Evolutionary conservation across 2,888 invertebrate species (phyloP).

Genomic region (Drosophila aldrichi): DNA sequence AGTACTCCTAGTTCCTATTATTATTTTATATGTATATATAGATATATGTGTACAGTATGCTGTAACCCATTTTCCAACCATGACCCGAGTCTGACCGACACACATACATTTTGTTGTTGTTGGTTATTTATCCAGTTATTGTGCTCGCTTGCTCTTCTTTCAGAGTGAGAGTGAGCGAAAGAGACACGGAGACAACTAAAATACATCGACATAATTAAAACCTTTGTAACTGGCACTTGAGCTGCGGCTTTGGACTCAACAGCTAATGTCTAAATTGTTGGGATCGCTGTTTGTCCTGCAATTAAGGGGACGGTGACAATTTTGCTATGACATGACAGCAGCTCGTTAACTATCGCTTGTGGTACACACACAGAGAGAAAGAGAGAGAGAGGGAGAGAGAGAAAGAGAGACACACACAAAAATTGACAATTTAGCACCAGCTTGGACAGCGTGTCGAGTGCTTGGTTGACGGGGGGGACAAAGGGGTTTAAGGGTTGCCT

Average conservation of each 20-base stretch:
- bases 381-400: slow-evolving; percentile 4
- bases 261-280: slow-evolving; percentile 64
- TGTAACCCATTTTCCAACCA: slow-evolving; percentile 40
- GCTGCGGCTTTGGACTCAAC: slow-evolving; percentile 17
- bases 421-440: slow-evolving; percentile 67
- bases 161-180: not conserved
- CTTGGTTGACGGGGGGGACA: not conserved
- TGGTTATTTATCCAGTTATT: slow-evolving; percentile 24
- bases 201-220: slow-evolving; percentile 47
- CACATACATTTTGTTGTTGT: slow-evolving; percentile 2
- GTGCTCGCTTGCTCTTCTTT: slow-evolving; percentile 17
- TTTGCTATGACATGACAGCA: slow-evolving; percentile 62
- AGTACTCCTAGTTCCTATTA: slow-evolving; percentile 3
- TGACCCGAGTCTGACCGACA: slow-evolving; percentile 24
- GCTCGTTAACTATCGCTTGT: slow-evolving; percentile 69
- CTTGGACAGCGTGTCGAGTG: not conserved
- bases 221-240: slow-evolving; percentile 36
- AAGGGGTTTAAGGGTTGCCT: slow-evolving; percentile 1
- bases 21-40: slow-evolving; percentile 15
- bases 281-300: slow-evolving; percentile 52
- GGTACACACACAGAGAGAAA: slow-evolving; percentile 11
- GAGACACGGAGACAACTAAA: slow-evolving; percentile 3
- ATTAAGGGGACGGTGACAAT: slow-evolving; percentile 64
- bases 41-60: slow-evolving; percentile 2
- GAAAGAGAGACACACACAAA: slow-evolving; percentile 15